A percentile compares a stretch with the other conserved stretches of the same genome.
phyloP scores from a whole-genome alignment of 23 tunicate species.

The Clavelina lepadiformis region DNA sequence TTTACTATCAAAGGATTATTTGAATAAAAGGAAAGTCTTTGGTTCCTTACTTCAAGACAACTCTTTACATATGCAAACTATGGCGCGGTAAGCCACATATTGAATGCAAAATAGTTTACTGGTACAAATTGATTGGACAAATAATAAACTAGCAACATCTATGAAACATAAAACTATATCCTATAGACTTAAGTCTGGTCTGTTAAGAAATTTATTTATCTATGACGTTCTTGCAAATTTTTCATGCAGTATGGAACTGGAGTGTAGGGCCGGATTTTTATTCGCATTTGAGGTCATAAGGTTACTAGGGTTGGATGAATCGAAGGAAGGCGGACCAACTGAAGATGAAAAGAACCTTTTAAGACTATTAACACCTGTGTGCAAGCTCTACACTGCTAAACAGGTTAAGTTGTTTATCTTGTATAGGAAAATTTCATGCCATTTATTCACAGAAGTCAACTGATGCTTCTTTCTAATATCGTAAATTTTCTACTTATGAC shows the following conservation, averaged over 20 bases:
- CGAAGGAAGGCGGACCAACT: slow-evolving; percentile 3
- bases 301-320: slow-evolving; percentile 63
- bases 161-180: background rate
- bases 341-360: slow-evolving; percentile 47
- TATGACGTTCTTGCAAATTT: background rate
- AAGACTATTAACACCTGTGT: slow-evolving; percentile 66
- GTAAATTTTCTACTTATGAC: too few relatives aligned
- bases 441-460: too few relatives aligned
- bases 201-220: background rate
- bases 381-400: slow-evolving; percentile 86
- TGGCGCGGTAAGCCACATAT: slow-evolving; percentile 70
- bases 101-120: too few relatives aligned
- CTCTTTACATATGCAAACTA: slow-evolving; percentile 75
- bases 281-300: slow-evolving; percentile 64
- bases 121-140: too few relatives aligned
- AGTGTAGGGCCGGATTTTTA: slow-evolving; percentile 66
- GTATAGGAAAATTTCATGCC: too few relatives aligned
- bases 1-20: slow-evolving; percentile 69
- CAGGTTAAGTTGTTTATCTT: too few relatives aligned
- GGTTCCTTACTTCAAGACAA: slow-evolving; percentile 45
- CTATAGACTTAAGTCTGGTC: background rate
- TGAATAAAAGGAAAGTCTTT: slow-evolving; percentile 61
- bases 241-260: slow-evolving; percentile 66
- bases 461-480: too few relatives aligned
- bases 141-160: too few relatives aligned